Conservation (phyloP, 2,113 vertebrate genomes). For the Sphyrna mokarran region DNA sequence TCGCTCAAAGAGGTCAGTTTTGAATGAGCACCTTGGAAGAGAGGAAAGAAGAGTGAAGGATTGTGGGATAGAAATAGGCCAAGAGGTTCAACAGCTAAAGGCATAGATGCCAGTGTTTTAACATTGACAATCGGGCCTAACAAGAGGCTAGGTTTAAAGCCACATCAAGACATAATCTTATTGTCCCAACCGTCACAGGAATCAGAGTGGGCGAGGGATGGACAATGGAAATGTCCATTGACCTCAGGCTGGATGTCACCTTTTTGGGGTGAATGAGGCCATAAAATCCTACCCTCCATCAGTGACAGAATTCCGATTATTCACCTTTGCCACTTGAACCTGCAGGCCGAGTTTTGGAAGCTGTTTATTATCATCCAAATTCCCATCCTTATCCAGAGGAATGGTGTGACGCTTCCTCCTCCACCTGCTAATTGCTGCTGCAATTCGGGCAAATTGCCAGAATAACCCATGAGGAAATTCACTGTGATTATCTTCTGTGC, state of each 20-base stretch:
- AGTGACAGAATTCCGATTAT: neutral
- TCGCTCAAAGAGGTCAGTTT: too few species aligned
- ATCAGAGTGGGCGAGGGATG: too few species aligned
- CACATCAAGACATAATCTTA: too few species aligned
- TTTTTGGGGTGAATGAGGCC: too few species aligned
- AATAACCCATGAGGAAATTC: neutral
- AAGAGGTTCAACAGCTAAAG: neutral
- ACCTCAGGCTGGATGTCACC: too few species aligned
- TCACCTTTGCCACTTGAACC: neutral
- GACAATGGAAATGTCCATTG: too few species aligned
- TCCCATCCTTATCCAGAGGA: neutral
- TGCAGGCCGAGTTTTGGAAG: neutral
- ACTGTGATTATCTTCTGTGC: too few species aligned
- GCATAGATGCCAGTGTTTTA: neutral
- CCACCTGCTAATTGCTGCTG: neutral
- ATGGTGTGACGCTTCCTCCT: neutral
- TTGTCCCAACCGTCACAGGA: too few species aligned
- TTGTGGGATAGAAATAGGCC: neutral
- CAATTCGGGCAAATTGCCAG: neutral
- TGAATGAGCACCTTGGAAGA: neutral
- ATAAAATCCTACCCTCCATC: neutral
- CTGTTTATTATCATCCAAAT: neutral
- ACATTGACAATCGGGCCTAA: too few species aligned
- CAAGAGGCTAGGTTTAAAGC: neutral
- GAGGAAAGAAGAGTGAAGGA: neutral